Base-by-base conservation (phyloP, 2,797 vertebrate genomes). In the Ptychadena robeensis region DNA sequence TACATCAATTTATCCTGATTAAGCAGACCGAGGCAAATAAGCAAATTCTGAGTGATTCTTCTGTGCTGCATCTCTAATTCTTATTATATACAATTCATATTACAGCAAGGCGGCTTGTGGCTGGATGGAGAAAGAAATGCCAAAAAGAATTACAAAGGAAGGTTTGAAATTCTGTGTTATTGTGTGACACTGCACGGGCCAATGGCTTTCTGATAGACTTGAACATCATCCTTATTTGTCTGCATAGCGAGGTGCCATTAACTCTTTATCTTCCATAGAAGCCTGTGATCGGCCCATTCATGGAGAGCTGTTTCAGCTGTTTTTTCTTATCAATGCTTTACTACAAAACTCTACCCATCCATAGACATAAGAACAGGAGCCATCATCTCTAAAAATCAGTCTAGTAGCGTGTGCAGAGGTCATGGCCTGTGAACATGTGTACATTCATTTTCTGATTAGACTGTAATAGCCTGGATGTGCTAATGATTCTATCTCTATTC, bases 191-290 rank as follows among this genome's bases (percentile, higher is more conserved):
- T 57, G 7, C 75, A 68, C 34, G 75, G 40, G 48, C 40, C 40
- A 34, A 78, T 40, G n/a, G n/a, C 44, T 68, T 4, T 15, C 25
- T 30, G 59, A 57, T 65, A 69, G 44, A 69, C 31, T 37, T 14
- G 44, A 79, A 79, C 68, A 79, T 79, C 14, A 79, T 68, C 68
- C 22, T 32, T 57, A 69, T 68, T 68, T 57, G 32, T 79, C 32
- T 59, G 65, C 38, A 68, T 27, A 69, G 65, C 40, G 18, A 34
- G 65, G 67, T 25, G 27, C 34, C 14, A 15, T 67, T 68, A 68
- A 78, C 75, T 61, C 64, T 18, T 63, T 8, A 12, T 28, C 12
- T 76, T 28, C 40, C 37, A 40, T 15, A 53, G 18, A 22, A 53
- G 44, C 8, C 18, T 53, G 44, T 5, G 4, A 22, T 15, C 40